Base-by-base conservation (phyloP, 2,797 vertebrate species). In the Craterocephalus amniculus region DNA sequence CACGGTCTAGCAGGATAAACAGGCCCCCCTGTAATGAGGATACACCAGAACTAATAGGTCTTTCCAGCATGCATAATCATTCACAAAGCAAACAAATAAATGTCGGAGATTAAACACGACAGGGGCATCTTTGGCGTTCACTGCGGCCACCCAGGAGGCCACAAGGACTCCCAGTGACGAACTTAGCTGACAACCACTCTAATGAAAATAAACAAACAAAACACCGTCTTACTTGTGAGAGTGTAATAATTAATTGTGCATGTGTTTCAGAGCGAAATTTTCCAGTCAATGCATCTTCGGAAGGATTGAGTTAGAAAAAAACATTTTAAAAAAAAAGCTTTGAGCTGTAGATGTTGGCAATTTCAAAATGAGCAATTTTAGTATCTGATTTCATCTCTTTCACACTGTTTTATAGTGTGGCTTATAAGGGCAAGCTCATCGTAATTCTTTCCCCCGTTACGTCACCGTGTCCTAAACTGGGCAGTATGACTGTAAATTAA, bases 51-150 rank as follows among this genome's bases (percentile, higher is more conserved):
- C 87, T 85, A 88, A 93, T 91, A 81, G 74, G 83, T 77, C 74
- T 93, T 93, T 93, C 91, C 90, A 91, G 82, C 80, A 73, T 89
- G 89, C 91, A 90, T 93, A 93, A 93, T 94, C 88, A 89, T 91
- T 83, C 87, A 75, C 76, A 93, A 89, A 80, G 84, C 90, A 94
- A 93, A 94, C 90, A 93, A 94, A 92, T 93, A 94, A 89, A 92
- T 83, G 81, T 87, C 66, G 40, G 71, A 85, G 90, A 92, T 90
- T 90, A 93, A 94, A 94, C 89, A 93, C 45, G 34, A 67, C 49
- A 31, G 81, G 83, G 82, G 87, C 89, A 92, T 92, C 89, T 80
- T 92, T 94, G 93, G 91, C 90, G 56, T 32, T 5, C 38, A 58
- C 76, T 31, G 2, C 1, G 92, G 76, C 94, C 93, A 93, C 93